Evolutionary conservation across 1,140 invertebrate genomes (phyloP), one percentile per base, ranked within the genome.

Genomic region (Drosophila azteca): DNA sequence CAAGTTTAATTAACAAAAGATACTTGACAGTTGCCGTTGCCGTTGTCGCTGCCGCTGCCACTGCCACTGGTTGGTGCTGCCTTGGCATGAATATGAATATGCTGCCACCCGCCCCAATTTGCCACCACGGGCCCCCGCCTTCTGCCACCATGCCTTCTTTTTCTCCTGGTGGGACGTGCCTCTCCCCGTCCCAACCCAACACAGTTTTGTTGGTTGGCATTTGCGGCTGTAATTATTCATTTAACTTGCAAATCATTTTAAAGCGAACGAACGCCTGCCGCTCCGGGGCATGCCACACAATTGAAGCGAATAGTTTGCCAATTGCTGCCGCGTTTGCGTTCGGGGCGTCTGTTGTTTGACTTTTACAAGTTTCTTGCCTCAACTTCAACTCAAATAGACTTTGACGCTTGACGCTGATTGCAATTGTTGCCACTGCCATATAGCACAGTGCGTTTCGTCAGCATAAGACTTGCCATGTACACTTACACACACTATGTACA

Each of bases 1-100:
- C 79, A 88, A 88, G 83, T 88, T 88, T 88, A 88, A 88, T 88
- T 88, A 88, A 88, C 83, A 83, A 88, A 88, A 89, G 83, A 87
- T 87, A 82, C 83, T 85, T 88, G 82, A 85, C 82, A 85, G 78
- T 87, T 87, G 63, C 63, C 45, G 66, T 63, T 68, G 66, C 52
- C 39, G 20, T 8, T 43, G 53, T 39, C 15, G 60, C 9, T 9
- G 31, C 2, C 24, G 7, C 29, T 39, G 35, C 35, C 35, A 3
- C 35, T 8, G 3, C 11, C 9, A 2, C 31, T 29, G 26, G 6
- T 8, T 31, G 24, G 24, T 26, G 24, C 79, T 83, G 80, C 60
- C 79, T 57, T 49, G 76, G 66, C 72, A 79, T 79, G 68, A 79
- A 73, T 82, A 79, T 79, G 78, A 73, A 76, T 77, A 81, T 81